phyloP scores from a whole-genome alignment of 2,888 invertebrate genomes.

The Epirrita christyi region DNA sequence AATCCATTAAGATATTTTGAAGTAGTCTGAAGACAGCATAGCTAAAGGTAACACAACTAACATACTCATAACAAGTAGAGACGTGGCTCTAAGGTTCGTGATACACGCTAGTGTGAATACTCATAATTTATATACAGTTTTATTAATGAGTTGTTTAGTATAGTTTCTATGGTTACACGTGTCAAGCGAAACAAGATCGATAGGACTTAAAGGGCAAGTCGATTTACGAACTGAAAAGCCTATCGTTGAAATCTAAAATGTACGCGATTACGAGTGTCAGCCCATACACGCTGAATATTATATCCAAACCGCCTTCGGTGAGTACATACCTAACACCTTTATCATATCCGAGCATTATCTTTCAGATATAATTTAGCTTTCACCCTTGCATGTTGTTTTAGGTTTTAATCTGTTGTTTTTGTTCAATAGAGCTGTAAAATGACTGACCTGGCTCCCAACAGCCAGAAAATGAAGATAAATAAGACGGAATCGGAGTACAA shows the following conservation, averaged over 20 bases:
- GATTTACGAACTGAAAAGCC: neutral
- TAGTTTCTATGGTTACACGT: constrained; percentile 21
- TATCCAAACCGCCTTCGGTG: constrained; percentile 6
- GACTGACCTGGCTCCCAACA: constrained; percentile 36
- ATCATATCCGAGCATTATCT: constrained; percentile 52
- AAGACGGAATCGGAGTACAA: constrained; percentile 76
- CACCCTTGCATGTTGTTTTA: constrained; percentile 25
- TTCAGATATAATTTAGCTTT: constrained; percentile 41
- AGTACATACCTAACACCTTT: constrained; percentile 42
- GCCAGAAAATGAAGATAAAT: constrained; percentile 61
- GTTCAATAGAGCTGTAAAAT: constrained; percentile 16
- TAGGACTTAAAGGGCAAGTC: constrained; percentile 10
- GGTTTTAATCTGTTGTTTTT: constrained; percentile 18
- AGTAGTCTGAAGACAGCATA: constrained; percentile 3
- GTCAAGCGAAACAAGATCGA: constrained; percentile 13
- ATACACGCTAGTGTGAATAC: constrained; percentile 1
- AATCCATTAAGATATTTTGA: neutral
- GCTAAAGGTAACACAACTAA: constrained; percentile 1
- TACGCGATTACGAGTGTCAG: constrained; percentile 5
- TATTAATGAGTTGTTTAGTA: constrained; percentile 24
- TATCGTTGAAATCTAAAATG: constrained; percentile 2
- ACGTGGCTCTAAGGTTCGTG: neutral
- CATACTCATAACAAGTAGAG: neutral
- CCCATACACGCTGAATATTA: constrained; percentile 19
- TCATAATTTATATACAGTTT: constrained; percentile 8